Percentiles rank a stretch among this genome's conserved stretches.
phyloP scores from a whole-genome alignment of 2,797 vertebrate species.

The Mallotus villosus region DNA sequence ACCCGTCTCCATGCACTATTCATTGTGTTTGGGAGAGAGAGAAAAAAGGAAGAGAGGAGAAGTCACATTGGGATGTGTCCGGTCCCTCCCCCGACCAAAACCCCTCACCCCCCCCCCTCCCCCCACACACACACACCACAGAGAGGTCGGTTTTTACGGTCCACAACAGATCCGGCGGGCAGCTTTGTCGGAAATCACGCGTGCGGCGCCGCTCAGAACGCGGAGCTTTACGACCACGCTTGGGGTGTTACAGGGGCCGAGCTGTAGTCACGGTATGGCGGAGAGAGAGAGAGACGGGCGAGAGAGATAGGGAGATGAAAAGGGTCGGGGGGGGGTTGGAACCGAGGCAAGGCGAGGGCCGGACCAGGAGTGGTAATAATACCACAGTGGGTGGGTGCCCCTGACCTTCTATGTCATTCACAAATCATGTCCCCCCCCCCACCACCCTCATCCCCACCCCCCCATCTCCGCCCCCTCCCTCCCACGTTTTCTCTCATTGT shows the following conservation, averaged over 20 bases:
- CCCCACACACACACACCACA: too few relatives aligned
- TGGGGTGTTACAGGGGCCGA: neutral
- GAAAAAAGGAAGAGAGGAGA: conserved; percentile 27
- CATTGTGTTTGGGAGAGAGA: conserved; percentile 69
- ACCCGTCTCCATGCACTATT: conserved; percentile 75
- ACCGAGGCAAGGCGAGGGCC: conserved; percentile 9
- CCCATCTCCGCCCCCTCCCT: conserved; percentile 16
- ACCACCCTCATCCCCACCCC: neutral
- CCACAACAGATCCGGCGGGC: neutral
- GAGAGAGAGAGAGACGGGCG: neutral
- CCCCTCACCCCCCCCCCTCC: too few relatives aligned
- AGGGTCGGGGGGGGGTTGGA: neutral
- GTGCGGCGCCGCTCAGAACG: neutral
- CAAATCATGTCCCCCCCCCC: conserved; percentile 65
- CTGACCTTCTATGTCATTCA: conserved; percentile 73
- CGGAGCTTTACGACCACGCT: neutral
- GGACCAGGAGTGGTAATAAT: conserved; percentile 12
- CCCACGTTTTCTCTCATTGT: conserved; percentile 68
- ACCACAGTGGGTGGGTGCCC: conserved; percentile 36
- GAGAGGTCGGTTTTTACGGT: neutral
- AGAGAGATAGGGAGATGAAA: neutral
- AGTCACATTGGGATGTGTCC: conserved; percentile 62
- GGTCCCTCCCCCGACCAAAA: too few relatives aligned
- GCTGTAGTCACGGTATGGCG: neutral
- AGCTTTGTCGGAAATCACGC: neutral